A percentile compares a stretch with the other conserved stretches of the same genome.
phyloP scores from a whole-genome alignment of 37 sponge, comb jelly and placozoan species.

The Beroe forskalii region DNA sequence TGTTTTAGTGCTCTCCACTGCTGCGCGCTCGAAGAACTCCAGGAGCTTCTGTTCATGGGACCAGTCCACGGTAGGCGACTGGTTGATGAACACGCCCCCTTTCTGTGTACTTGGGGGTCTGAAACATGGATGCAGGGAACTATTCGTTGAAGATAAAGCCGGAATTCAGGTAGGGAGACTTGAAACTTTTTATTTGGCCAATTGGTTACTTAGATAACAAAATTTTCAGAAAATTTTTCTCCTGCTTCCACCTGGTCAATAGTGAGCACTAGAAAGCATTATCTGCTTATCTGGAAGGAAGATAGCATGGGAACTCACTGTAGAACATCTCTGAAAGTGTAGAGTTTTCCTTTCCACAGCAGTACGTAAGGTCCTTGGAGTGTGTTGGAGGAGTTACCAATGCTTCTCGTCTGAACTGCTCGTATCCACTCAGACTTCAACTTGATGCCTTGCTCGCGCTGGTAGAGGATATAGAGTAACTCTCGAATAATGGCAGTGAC shows the following conservation, averaged over 20 bases:
- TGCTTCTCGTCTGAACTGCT: constrained; percentile 30
- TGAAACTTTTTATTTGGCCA: no score
- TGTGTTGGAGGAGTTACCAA: constrained; percentile 1
- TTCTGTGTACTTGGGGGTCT: constrained; percentile 41
- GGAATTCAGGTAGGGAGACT: no score
- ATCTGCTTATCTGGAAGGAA: no score
- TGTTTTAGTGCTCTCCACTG: constrained; percentile 13
- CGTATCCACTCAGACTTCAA: constrained; percentile 55
- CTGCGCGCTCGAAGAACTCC: constrained; percentile 55
- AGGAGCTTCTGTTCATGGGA: constrained; percentile 48
- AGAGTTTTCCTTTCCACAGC: constrained; percentile 56
- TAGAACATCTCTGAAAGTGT: constrained; percentile 46
- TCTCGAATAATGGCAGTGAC: no score
- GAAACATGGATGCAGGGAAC: no score
- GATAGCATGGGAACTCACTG: no score
- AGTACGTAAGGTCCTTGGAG: constrained; percentile 50
- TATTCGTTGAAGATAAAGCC: no score
- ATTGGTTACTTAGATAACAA: no score
- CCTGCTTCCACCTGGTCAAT: no score
- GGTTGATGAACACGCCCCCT: constrained; percentile 31
- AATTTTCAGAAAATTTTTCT: no score
- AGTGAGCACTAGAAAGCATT: no score
- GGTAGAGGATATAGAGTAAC: no score
- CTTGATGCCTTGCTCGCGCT: constrained; percentile 58
- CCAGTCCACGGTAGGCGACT: neutral